Conservation (phyloP, 2,113 vertebrate genomes). For the Turdus rufiventris region DNA sequence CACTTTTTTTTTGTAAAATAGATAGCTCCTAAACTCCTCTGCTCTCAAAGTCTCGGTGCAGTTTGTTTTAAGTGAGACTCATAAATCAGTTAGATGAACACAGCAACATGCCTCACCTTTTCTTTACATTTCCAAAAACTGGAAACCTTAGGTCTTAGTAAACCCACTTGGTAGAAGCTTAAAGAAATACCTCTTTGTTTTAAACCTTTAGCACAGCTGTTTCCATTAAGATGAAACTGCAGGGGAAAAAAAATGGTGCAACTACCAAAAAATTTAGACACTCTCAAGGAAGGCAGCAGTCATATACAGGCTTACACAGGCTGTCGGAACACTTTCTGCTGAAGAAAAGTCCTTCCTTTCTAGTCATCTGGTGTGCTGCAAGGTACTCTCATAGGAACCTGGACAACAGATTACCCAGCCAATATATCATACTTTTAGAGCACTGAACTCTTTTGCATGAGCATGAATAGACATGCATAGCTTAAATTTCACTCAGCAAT, state of each 20-base stretch:
- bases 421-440: neutral
- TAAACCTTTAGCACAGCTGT: neutral
- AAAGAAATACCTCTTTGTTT: neutral
- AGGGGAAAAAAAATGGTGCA: neutral
- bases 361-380: neutral
- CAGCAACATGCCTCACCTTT: neutral
- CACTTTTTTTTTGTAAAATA: neutral
- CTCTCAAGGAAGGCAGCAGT: neutral
- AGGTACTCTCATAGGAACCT: neutral
- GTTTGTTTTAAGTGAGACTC: neutral
- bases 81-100: neutral
- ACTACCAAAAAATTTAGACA: neutral
- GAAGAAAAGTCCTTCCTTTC: neutral
- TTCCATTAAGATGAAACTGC: neutral
- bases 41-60: accelerated
- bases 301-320: neutral
- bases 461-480: neutral
- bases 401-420: neutral
- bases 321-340: neutral
- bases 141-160: neutral
- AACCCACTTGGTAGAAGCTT: neutral
- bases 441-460: neutral
- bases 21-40: neutral
- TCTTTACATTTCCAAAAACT: neutral
- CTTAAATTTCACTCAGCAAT: neutral